Evolutionary conservation across 2,888 invertebrate species (phyloP).

Genomic region (Papilio elwesi): DNA sequence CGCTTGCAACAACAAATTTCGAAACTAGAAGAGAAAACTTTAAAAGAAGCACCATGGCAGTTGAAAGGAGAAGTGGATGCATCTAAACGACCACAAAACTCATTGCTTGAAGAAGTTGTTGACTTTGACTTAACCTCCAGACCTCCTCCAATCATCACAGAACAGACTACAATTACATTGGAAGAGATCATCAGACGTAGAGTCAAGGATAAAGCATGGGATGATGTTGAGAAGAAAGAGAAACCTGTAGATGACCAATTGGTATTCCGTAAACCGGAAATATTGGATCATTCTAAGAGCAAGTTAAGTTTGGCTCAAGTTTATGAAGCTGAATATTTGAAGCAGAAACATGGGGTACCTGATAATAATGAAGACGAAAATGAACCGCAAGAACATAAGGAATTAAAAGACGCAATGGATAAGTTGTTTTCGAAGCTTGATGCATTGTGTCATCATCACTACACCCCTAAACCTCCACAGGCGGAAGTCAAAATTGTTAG

Average conservation of each 20-base stretch:
- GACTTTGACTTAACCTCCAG: slow-evolving; percentile 93
- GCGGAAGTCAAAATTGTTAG: slow-evolving; percentile 95
- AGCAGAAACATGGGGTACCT: slow-evolving; percentile 85
- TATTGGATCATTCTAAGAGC: slow-evolving; percentile 96
- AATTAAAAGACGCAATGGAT: slow-evolving; percentile 90
- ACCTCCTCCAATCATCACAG: slow-evolving; percentile 96
- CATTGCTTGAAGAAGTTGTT: slow-evolving; percentile 94
- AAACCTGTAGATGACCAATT: slow-evolving; percentile 92
- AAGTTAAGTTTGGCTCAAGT: slow-evolving; percentile 96
- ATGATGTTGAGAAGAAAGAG: slow-evolving; percentile 94
- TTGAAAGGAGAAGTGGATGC: slow-evolving; percentile 95
- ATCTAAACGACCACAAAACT: slow-evolving; percentile 93
- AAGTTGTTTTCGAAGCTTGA: slow-evolving; percentile 93
- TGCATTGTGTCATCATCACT: slow-evolving; percentile 96
- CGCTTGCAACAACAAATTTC: slow-evolving; percentile 88
- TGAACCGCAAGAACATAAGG: slow-evolving; percentile 90
- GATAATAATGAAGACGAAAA: slow-evolving; percentile 84
- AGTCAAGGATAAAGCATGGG: slow-evolving; percentile 96
- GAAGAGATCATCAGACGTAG: slow-evolving; percentile 96
- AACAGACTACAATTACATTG: slow-evolving; percentile 92
- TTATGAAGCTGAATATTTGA: slow-evolving; percentile 94
- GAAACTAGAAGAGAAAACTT: slow-evolving; percentile 87
- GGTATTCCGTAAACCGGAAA: slow-evolving; percentile 93
- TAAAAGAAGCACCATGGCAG: slow-evolving; percentile 96
- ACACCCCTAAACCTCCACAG: slow-evolving; percentile 93